Evolutionary conservation across 1,140 invertebrate genomes (phyloP).

Genomic region (silkworm (Bombyx mori)): ASM3026992v2 NC_085129.1:4763001-4763500

Average conservation of each 20-base stretch:
- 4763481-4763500: too few species aligned
- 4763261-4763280: slow-evolving; percentile 41
- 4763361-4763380: slow-evolving; percentile 5
- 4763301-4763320: slow-evolving; percentile 38
- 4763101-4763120: slow-evolving; percentile 1
- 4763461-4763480: too few species aligned
- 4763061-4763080: too few species aligned
- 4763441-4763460: neutral
- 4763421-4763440: neutral
- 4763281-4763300: slow-evolving; percentile 42
- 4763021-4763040: too few species aligned
- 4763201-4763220: slow-evolving; percentile 65
- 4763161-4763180: slow-evolving; percentile 43
- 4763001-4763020: too few species aligned
- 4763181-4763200: slow-evolving; percentile 62
- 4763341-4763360: neutral
- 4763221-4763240: slow-evolving; percentile 32
- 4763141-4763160: slow-evolving; percentile 4
- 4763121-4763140: neutral
- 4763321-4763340: slow-evolving; percentile 14
- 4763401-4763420: neutral
- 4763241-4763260: slow-evolving; percentile 52
- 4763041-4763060: too few species aligned
- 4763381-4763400: slow-evolving; percentile 4
- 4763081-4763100: too few species aligned